Conservation (phyloP, 2,797 vertebrate genomes). For the Pipistrellus nathusii region DNA sequence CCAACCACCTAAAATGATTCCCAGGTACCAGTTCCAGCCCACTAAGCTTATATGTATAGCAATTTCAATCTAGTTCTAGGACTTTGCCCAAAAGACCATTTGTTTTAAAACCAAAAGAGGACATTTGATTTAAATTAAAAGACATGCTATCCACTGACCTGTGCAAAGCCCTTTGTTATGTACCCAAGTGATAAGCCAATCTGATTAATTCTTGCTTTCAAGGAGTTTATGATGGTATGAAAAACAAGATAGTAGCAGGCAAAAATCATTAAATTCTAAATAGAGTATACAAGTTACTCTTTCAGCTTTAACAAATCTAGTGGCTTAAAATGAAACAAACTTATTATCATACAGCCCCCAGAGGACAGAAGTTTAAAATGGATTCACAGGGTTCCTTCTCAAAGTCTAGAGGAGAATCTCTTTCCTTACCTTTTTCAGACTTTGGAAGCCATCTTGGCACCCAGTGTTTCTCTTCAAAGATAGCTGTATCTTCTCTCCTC, state of each 20-base stretch:
- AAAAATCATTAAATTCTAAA: constrained; percentile 22
- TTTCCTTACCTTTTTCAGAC: not conserved
- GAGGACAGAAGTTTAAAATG: not conserved
- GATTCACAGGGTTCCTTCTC: not conserved
- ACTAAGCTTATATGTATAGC: not conserved
- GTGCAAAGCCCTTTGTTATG: not conserved
- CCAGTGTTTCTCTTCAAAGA: not conserved
- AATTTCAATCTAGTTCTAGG: not conserved
- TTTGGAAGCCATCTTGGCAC: not conserved
- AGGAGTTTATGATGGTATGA: not conserved
- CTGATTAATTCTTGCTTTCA: not conserved
- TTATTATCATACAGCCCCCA: not conserved
- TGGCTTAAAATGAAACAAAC: not conserved
- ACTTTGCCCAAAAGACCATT: not conserved
- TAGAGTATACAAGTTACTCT: not conserved
- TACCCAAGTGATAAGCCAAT: not conserved
- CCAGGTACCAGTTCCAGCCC: not conserved
- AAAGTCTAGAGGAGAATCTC: not conserved
- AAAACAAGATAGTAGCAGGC: not conserved
- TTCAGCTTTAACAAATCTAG: not conserved
- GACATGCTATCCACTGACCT: not conserved
- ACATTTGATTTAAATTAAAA: constrained; percentile 32
- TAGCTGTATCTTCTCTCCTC: not conserved
- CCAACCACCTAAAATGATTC: not conserved
- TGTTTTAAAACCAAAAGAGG: not conserved